Conservation (phyloP, 2,797 vertebrate species). For the Siniperca scherzeri region DNA sequence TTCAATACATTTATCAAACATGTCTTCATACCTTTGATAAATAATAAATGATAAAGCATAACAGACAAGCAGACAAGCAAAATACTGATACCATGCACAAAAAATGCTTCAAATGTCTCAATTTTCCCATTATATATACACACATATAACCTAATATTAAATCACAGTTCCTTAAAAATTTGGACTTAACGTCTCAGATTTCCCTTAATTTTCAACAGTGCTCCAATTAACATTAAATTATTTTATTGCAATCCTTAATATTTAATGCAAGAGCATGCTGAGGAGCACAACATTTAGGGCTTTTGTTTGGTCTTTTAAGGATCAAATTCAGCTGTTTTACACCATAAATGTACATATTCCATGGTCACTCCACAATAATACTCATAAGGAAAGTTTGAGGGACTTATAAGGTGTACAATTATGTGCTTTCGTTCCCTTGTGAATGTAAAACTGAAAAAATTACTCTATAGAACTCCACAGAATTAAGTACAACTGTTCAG, state of each 20-base stretch:
- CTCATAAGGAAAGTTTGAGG: background rate
- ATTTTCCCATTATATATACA: background rate
- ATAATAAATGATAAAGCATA: background rate
- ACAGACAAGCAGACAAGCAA: too few relatives aligned
- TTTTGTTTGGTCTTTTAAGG: background rate
- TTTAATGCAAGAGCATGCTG: background rate
- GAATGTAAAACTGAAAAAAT: constrained; percentile 11
- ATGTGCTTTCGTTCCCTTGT: background rate
- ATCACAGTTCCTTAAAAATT: background rate
- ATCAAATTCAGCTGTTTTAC: background rate
- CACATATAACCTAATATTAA: background rate
- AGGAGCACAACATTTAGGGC: background rate
- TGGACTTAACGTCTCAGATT: background rate
- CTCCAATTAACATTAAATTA: background rate
- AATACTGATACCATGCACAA: background rate
- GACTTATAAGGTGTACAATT: background rate
- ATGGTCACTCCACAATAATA: background rate
- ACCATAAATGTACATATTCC: background rate
- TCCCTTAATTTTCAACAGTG: background rate
- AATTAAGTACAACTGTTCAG: background rate
- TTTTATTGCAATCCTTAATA: background rate
- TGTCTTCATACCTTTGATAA: background rate
- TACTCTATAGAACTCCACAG: background rate
- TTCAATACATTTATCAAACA: background rate
- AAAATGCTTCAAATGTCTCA: background rate